Conservation (phyloP, 1,140 invertebrate species). For the Melitaea cinxia region DNA sequence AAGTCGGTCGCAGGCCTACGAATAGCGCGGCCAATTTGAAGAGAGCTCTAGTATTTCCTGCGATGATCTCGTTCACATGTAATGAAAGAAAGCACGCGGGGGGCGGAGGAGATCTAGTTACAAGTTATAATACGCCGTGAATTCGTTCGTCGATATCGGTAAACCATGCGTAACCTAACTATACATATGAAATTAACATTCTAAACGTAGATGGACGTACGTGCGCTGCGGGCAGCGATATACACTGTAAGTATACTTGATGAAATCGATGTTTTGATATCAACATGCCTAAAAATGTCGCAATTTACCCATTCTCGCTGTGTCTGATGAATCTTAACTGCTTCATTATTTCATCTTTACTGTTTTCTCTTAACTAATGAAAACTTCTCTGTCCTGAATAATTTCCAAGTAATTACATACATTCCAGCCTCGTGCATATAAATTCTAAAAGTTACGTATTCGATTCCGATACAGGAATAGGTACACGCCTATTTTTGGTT, state of each 20-base stretch:
- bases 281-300: conserved; percentile 48
- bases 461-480: too few species aligned
- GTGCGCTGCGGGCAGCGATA: conserved; percentile 69
- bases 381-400: conserved; percentile 22
- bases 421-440: not conserved
- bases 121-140: conserved; percentile 45
- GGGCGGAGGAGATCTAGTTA: conserved; percentile 47
- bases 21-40: conserved; percentile 40
- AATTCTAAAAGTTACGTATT: not conserved
- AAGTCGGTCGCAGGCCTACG: conserved; percentile 66
- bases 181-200: conserved; percentile 70
- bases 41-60: conserved; percentile 36
- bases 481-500: too few species aligned
- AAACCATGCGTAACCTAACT: conserved; percentile 55
- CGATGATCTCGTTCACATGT: conserved; percentile 31
- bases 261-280: conserved; percentile 60
- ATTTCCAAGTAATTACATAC: not conserved
- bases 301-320: conserved; percentile 46
- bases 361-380: conserved; percentile 35
- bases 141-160: conserved; percentile 59
- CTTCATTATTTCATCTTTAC: conserved; percentile 43
- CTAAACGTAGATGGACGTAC: conserved; percentile 67
- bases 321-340: conserved; percentile 43
- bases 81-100: conserved; percentile 35
- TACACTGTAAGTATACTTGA: conserved; percentile 44